phyloP scores from a whole-genome alignment of 2,888 invertebrate species.

The Cataglyphis albicans region DNA sequence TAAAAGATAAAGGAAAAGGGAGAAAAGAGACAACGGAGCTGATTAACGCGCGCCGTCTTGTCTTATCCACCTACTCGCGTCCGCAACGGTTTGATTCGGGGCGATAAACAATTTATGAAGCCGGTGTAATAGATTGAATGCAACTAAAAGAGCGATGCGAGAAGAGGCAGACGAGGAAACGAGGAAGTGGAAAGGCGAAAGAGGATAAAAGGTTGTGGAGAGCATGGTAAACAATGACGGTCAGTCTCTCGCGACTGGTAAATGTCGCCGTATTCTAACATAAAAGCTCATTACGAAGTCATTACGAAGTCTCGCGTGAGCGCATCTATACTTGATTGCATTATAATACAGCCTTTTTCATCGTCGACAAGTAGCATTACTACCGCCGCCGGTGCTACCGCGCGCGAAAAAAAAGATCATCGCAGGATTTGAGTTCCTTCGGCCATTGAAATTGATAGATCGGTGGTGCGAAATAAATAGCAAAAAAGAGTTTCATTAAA shows the following conservation, averaged over 20 bases:
- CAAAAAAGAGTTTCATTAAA: slow-evolving; percentile 73
- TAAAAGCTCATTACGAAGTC: slow-evolving; percentile 83
- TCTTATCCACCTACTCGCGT: slow-evolving; percentile 78
- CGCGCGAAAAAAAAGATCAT: slow-evolving; percentile 13
- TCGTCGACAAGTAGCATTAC: slow-evolving; percentile 63
- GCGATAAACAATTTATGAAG: slow-evolving; percentile 83
- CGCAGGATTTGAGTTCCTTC: slow-evolving; percentile 27
- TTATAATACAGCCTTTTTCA: slow-evolving; percentile 80
- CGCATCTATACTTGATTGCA: slow-evolving; percentile 82
- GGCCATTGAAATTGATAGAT: slow-evolving; percentile 66
- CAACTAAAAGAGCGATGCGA: slow-evolving; percentile 62
- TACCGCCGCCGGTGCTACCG: slow-evolving; percentile 5
- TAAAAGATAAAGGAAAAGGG: slow-evolving; percentile 43
- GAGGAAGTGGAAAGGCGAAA: slow-evolving; percentile 20
- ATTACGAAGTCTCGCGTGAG: slow-evolving; percentile 77
- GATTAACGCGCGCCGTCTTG: slow-evolving; percentile 81
- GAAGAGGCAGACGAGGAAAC: slow-evolving; percentile 32
- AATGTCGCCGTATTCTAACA: slow-evolving; percentile 79
- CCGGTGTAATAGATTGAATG: slow-evolving; percentile 83
- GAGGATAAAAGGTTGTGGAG: slow-evolving; percentile 39
- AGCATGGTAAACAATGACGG: slow-evolving; percentile 82
- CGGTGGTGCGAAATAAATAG: slow-evolving; percentile 65
- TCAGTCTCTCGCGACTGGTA: slow-evolving; percentile 78
- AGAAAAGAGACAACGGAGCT: slow-evolving; percentile 70
- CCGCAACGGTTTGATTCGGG: slow-evolving; percentile 74